Evolutionary conservation across 2,888 invertebrate species (phyloP).

Genomic region (Philaethria dido): DNA sequence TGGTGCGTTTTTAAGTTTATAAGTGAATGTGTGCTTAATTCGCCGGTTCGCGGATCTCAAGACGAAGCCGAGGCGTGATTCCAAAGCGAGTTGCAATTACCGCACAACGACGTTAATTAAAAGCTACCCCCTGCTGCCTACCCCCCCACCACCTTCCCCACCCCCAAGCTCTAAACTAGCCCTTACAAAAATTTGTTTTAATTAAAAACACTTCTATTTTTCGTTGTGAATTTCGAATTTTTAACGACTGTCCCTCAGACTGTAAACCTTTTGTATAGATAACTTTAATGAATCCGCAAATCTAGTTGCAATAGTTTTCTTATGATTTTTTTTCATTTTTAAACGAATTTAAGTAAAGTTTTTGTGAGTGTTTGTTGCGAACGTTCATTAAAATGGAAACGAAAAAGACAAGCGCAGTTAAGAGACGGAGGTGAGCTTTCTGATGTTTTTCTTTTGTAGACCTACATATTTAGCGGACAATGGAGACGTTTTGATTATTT

Average conservation of each 20-base stretch:
- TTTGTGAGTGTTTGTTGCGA: conserved; percentile 27
- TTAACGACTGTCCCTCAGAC: conserved; percentile 48
- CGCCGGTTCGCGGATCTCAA: conserved; percentile 31
- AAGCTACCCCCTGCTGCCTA: conserved; percentile 51
- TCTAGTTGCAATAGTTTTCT: conserved; percentile 40
- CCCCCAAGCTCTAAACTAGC: conserved; percentile 66
- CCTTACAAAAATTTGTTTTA: conserved; percentile 71
- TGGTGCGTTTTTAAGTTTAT: conserved; percentile 2
- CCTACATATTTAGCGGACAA: conserved; percentile 20
- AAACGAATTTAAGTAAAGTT: conserved; percentile 26
- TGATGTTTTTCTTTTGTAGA: conserved; percentile 15
- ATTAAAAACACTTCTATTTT: conserved; percentile 68
- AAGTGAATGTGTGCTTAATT: conserved; percentile 28
- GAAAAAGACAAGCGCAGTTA: conserved; percentile 9
- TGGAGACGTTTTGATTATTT: not conserved
- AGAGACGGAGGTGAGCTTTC: conserved; percentile 4
- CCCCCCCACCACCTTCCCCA: conserved; percentile 19
- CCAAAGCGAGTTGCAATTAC: conserved; percentile 74
- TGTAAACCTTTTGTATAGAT: conserved; percentile 41
- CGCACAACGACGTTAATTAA: conserved; percentile 78
- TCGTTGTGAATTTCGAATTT: conserved; percentile 47
- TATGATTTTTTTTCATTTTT: conserved; percentile 34
- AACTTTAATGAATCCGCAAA: conserved; percentile 41
- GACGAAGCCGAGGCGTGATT: conserved; percentile 37
- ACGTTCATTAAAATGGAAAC: conserved; percentile 24